These are phyloP conservation scores for Latheticus oryzae DNA, from an alignment of 2,888 invertebrate genomes.

Conservation along the genomic window DNA sequence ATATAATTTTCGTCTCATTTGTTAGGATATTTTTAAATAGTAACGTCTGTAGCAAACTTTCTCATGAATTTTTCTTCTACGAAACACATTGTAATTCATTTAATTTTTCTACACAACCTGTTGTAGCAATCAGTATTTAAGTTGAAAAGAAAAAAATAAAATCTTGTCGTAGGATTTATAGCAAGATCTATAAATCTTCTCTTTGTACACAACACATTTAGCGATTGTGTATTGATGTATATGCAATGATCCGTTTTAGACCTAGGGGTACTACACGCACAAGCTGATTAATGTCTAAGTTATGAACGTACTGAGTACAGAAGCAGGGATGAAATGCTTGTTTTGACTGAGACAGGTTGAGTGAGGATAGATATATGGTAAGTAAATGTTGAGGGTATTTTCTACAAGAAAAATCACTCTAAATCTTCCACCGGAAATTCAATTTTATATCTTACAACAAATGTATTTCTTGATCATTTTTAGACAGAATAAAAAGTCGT, in stretches of 20 bases:
- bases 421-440: conserved; percentile 38
- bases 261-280: conserved; percentile 41
- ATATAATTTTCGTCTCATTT: conserved; percentile 5
- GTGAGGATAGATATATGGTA: conserved; percentile 57
- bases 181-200: not conserved
- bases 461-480: not conserved
- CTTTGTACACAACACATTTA: conserved; percentile 34
- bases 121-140: conserved; percentile 4
- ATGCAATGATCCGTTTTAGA: conserved; percentile 39
- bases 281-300: conserved; percentile 58
- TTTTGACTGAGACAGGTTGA: conserved; percentile 59
- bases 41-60: conserved; percentile 3
- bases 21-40: conserved; percentile 6
- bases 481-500: too few relatives aligned
- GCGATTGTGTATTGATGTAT: conserved; percentile 46
- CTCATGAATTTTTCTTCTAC: conserved; percentile 1
- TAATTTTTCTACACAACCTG: not conserved
- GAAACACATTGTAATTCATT: not conserved
- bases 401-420: conserved; percentile 34
- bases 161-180: conserved; percentile 1
- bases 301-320: conserved; percentile 54
- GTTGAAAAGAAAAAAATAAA: not conserved
- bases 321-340: conserved; percentile 57
- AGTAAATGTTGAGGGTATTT: conserved; percentile 46
- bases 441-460: conserved; percentile 18